These are phyloP conservation scores for Anoplophora glabripennis DNA, from an alignment of 1,140 invertebrate genomes.

Conservation along the genomic window DNA sequence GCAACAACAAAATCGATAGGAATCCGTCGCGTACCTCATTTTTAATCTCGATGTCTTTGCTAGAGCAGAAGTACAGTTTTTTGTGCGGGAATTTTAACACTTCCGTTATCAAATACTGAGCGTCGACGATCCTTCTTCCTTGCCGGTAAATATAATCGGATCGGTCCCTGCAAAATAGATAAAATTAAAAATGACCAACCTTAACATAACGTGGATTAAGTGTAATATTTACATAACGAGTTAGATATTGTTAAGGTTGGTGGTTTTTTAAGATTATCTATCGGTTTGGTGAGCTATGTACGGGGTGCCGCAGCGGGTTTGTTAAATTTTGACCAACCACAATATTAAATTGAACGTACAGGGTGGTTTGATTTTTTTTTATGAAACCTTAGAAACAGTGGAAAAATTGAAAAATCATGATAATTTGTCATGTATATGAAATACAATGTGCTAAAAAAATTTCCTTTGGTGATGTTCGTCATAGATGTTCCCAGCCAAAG, in stretches of 20 bases:
- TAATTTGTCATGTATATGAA: no score
- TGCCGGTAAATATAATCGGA: constrained; percentile 24
- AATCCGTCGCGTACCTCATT: constrained; percentile 29
- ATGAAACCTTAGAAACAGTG: no score
- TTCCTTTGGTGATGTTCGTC: no score
- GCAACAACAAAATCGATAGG: constrained; percentile 24
- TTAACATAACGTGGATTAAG: not conserved
- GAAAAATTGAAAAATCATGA: no score
- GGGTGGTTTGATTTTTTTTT: no score
- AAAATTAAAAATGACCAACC: constrained; percentile 21
- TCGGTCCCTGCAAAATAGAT: constrained; percentile 21
- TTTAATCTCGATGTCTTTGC: constrained; percentile 22
- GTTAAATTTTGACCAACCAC: no score
- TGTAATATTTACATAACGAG: not conserved
- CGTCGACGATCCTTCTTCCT: constrained; percentile 32
- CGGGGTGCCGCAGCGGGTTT: no score
- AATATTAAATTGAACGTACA: no score
- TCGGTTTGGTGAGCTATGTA: no score
- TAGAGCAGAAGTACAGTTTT: constrained; percentile 21
- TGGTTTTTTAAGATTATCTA: constrained; percentile 21
- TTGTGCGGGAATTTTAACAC: constrained; percentile 25
- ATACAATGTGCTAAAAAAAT: no score
- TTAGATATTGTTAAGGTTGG: constrained; percentile 7
- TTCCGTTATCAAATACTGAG: constrained; percentile 25
- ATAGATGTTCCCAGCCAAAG: no score